These are phyloP conservation scores for Conus canariensis DNA, from an alignment of 2,888 invertebrate genomes.

Conservation along the genomic window DNA sequence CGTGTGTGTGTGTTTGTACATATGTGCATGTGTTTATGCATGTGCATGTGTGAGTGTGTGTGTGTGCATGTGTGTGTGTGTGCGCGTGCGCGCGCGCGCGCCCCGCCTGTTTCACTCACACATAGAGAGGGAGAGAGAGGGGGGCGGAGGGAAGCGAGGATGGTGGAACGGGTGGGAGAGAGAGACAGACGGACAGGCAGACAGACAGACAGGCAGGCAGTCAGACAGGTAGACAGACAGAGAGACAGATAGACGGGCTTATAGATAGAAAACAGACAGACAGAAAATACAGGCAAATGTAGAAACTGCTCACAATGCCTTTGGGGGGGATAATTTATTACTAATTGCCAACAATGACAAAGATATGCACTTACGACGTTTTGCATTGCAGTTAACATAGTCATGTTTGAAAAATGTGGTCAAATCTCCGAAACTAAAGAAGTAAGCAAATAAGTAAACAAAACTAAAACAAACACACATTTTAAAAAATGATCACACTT, in stretches of 20 bases:
- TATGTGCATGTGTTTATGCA: not conserved
- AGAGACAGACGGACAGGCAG: not conserved
- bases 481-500: too few species aligned
- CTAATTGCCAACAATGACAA: too few species aligned
- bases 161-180: not conserved
- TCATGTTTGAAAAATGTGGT: too few species aligned
- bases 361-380: too few species aligned
- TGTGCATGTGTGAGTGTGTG: not conserved
- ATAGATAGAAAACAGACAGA: not conserved
- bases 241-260: not conserved
- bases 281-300: not conserved
- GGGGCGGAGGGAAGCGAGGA: not conserved
- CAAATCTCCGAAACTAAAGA: not conserved
- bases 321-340: too few species aligned
- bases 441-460: not conserved
- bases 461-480: too few species aligned
- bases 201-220: not conserved
- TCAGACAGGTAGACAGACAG: not conserved
- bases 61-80: conserved; percentile 11
- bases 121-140: not conserved
- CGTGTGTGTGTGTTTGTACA: not conserved
- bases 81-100: not conserved
- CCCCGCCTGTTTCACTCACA: not conserved
- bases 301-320: not conserved
- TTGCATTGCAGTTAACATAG: too few species aligned